Evolutionary conservation across 2,888 invertebrate genomes (phyloP), one percentile per base, ranked within the genome.

Genomic region (Rhimphoctona megacephalus): DNA sequence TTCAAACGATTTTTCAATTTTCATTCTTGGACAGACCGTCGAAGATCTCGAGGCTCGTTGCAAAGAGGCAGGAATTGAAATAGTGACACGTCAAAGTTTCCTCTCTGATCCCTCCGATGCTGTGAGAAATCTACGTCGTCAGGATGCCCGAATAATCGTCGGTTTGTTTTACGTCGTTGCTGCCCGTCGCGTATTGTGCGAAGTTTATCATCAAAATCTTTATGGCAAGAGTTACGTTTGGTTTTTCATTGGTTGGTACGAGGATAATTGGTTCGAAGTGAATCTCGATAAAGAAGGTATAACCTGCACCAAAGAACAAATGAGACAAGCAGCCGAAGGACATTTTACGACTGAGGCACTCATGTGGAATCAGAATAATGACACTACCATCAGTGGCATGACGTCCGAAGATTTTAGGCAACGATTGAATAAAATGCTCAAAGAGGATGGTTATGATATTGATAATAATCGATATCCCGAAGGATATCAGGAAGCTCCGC

Each of bases 171-270:
- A 99, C 95, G 99, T 99, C 85, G 99, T 98, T 9, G 99, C 99
- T 66, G 99, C 99, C 0, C 95, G 99, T 79, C 96, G 98, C 76
- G 99, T 99, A 0, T 97, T 99, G 30, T 99, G 99, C 94, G 99
- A 99, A 95, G 97, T 99, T 91, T 99, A 98, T 95, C 98, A 98
- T 92, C 98, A 99, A 93, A 97, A 97, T 86, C 95, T 99, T 33
- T 99, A 98, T 94, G 99, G 99, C 22, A 97, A 98, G 91, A 97
- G 98, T 61, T 98, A 99, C 95, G 99, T 99, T 39, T 99, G 99
- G 99, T 99, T 99, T 94, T 99, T 99, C 95, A 99, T 99, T 91
- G 99, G 98, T 84, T 99, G 99, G 99, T 99, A 99, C 94, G 99
- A 99, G 93, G 99, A 99, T 94, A 99, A 99, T 93, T 99, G 99